A percentile compares a stretch with the other conserved stretches of the same genome.
Evolutionary conservation across 1,140 invertebrate species (phyloP).

Genomic region (Drosophila subobscura): DNA sequence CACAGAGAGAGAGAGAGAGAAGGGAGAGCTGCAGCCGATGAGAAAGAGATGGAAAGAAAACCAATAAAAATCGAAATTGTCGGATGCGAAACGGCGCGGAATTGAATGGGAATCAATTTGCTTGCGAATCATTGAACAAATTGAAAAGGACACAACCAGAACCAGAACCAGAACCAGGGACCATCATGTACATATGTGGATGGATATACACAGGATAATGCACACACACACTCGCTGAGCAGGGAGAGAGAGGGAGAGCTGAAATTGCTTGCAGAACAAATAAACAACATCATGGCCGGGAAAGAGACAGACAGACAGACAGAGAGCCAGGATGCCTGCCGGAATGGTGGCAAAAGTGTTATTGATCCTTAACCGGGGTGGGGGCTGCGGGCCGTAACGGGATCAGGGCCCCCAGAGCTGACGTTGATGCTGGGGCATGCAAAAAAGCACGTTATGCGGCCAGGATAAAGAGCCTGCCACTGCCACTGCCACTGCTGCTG

Average conservation of each 20-base stretch:
- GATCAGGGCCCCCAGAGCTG: conserved; percentile 1
- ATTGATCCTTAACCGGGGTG: conserved; percentile 73
- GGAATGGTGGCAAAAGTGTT: conserved; percentile 79
- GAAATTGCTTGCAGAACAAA: conserved; percentile 81
- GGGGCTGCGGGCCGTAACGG: conserved; percentile 1
- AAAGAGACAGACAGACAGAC: conserved; percentile 40
- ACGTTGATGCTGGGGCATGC: conserved; percentile 51
- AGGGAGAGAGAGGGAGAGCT: conserved; percentile 21
- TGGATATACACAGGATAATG: conserved; percentile 42
- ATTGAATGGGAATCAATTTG: conserved; percentile 83
- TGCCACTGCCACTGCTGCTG: neutral
- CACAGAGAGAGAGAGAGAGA: conserved; percentile 11
- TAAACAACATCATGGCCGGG: conserved; percentile 61
- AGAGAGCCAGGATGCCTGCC: conserved; percentile 39
- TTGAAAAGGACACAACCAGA: conserved; percentile 73
- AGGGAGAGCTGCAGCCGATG: neutral
- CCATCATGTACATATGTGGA: conserved; percentile 49
- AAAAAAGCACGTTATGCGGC: conserved; percentile 62
- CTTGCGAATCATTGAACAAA: conserved; percentile 83
- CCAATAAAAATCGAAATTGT: conserved; percentile 83
- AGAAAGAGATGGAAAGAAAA: conserved; percentile 41
- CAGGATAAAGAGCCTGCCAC: conserved; percentile 30
- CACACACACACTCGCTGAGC: conserved; percentile 13
- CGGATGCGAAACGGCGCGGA: conserved; percentile 78
- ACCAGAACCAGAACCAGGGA: conserved; percentile 30